These are phyloP conservation scores for Lycaena phlaeas DNA, from an alignment of 2,888 invertebrate genomes.

Conservation along the genomic window DNA sequence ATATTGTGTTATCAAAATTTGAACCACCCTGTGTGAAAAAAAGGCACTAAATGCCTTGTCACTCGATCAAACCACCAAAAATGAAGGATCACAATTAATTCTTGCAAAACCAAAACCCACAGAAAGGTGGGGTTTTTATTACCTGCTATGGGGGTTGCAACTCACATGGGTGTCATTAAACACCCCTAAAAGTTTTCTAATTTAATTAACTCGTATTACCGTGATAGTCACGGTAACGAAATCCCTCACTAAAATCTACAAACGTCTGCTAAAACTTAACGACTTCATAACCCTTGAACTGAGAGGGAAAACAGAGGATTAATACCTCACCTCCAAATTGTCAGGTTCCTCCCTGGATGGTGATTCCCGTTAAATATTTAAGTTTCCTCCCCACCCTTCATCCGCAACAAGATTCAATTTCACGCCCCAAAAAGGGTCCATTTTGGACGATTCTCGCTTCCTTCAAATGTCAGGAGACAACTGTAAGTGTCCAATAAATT, in stretches of 20 bases:
- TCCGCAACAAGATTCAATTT: constrained; percentile 72
- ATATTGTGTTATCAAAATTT: too few relatives aligned
- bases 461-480: constrained; percentile 63
- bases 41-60: too few relatives aligned
- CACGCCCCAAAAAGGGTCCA: constrained; percentile 64
- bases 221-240: constrained; percentile 29
- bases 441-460: constrained; percentile 51
- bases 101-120: too few relatives aligned
- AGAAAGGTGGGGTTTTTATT: too few relatives aligned
- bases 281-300: constrained; percentile 55
- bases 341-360: constrained; percentile 49
- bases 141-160: too few relatives aligned
- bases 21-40: too few relatives aligned
- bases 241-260: constrained; percentile 35
- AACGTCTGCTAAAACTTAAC: constrained; percentile 62
- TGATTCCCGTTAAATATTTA: constrained; percentile 69
- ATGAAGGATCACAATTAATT: too few relatives aligned
- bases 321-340: constrained; percentile 62
- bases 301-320: constrained; percentile 64
- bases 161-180: constrained; percentile 19
- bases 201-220: constrained; percentile 49
- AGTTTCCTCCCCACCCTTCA: constrained; percentile 61
- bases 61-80: too few relatives aligned
- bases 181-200: constrained; percentile 42
- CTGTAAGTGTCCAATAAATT: constrained; percentile 39